These are phyloP conservation scores for Corvus moneduloides DNA, from an alignment of 2,113 vertebrate species.

Conservation along the genomic window DNA sequence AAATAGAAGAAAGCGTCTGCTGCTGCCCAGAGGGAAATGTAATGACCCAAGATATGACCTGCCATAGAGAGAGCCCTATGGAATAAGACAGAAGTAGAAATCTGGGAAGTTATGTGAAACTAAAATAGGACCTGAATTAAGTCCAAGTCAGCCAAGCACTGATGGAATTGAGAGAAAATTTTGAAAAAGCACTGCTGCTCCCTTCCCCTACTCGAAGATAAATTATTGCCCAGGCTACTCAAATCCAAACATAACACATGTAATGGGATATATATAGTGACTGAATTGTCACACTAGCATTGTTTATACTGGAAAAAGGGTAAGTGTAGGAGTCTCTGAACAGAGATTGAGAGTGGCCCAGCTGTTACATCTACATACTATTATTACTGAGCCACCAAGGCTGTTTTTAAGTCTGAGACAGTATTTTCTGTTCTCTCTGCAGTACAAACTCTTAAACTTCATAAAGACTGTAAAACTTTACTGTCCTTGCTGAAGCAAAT, in stretches of 20 bases:
- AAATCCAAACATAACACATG: neutral
- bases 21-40: slow-evolving; percentile 63
- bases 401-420: neutral
- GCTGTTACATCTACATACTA: neutral
- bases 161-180: neutral
- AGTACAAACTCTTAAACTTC: neutral
- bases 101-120: slow-evolving; percentile 28
- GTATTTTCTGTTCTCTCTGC: neutral
- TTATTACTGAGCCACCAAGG: neutral
- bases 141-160: neutral
- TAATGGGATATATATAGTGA: neutral
- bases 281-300: neutral
- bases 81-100: slow-evolving; percentile 44
- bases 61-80: neutral
- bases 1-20: slow-evolving; percentile 59
- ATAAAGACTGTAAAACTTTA: slow-evolving; percentile 1
- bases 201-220: neutral
- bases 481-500: neutral
- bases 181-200: neutral
- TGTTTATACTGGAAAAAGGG: neutral
- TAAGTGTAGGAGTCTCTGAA: neutral
- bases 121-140: slow-evolving; percentile 49
- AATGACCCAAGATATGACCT: slow-evolving; percentile 75
- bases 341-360: neutral
- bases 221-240: neutral